phyloP scores from a whole-genome alignment of 1,140 invertebrate genomes.

The Euwallacea similis region DNA sequence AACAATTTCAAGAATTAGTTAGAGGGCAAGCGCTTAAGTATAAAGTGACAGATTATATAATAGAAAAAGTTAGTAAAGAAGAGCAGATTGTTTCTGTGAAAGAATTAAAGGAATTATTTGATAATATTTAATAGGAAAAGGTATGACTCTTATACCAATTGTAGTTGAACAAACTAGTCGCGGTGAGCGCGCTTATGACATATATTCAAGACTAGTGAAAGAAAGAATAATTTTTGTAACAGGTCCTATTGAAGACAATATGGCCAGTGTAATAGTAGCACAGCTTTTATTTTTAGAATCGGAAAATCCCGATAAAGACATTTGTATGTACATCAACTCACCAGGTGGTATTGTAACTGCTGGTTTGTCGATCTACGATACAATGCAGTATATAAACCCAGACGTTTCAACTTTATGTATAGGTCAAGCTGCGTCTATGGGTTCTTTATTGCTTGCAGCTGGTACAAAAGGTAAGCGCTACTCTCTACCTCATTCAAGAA shows the following conservation, averaged over 20 bases:
- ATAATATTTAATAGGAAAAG: no score
- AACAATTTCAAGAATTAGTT: no score
- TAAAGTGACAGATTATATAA: no score
- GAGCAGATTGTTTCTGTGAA: no score
- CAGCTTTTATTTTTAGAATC: background rate
- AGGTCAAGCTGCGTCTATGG: background rate
- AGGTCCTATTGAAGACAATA: background rate
- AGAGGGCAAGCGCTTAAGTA: no score
- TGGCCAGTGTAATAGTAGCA: background rate
- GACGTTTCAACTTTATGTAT: background rate
- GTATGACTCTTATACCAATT: background rate
- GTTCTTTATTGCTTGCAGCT: background rate
- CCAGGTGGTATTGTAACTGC: background rate
- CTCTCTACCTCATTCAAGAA: background rate
- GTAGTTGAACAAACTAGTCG: constrained; percentile 1
- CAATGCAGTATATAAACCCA: background rate
- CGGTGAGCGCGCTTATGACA: constrained; percentile 5
- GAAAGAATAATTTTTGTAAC: background rate
- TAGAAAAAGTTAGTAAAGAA: no score
- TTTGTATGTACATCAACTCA: background rate
- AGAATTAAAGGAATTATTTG: no score
- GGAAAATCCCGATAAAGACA: background rate
- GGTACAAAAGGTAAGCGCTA: constrained; percentile 6
- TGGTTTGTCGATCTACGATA: constrained; percentile 1
- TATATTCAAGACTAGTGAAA: background rate